Base-by-base conservation (phyloP, 2,888 invertebrate species). In the Eledone cirrhosa region DNA sequence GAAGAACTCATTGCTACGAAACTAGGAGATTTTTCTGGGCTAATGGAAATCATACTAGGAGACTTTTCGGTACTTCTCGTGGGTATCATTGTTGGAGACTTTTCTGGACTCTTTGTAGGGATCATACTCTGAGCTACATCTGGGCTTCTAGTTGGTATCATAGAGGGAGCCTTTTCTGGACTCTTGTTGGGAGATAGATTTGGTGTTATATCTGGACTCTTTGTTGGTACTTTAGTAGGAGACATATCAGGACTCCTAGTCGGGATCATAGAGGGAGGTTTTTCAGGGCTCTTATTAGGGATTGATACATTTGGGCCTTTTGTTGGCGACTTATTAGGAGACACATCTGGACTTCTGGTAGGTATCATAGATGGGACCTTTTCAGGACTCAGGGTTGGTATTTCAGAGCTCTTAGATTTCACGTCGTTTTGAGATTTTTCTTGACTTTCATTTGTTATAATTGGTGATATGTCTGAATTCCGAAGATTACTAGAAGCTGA, bases 291-390 rank as follows among this genome's bases (percentile, higher is more conserved):
- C 31, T 33, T 69, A n/a, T 7, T 19, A 33, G 22, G 41, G 3
- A 11, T 8, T 41, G 3, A 41, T 11, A 41, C 41, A 41, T 69
- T 33, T 16, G 69, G 69, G 5, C 22, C 31, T 19, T 69, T 69
- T 13, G 69, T n/a, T 33, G 69, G 69, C 19, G 69, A 69, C 69
- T 69, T 69, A 19, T 69, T 33, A 3, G 69, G 33, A 41, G 41
- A 41, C 11, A 41, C 31, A 69, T 69, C 69, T 29, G 33, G 69
- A 19, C 13, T n/a, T 33, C 8, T 33, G n/a, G 2, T 69, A 16
- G 69, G 69, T 22, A 33, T 33, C 33, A 22, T 69, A 33, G 33
- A 19, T n/a, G 27, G 69, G 22, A 31, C 33, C 33, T 69, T 69
- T 33, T 31, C 69, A n/a, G 69, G 69, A 19, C 69, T 69, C 33